A percentile compares a stretch with the other conserved stretches of the same genome.
These are phyloP conservation scores for Styela plicata DNA, from an alignment of 23 tunicate genomes.

Conservation along the genomic window DNA sequence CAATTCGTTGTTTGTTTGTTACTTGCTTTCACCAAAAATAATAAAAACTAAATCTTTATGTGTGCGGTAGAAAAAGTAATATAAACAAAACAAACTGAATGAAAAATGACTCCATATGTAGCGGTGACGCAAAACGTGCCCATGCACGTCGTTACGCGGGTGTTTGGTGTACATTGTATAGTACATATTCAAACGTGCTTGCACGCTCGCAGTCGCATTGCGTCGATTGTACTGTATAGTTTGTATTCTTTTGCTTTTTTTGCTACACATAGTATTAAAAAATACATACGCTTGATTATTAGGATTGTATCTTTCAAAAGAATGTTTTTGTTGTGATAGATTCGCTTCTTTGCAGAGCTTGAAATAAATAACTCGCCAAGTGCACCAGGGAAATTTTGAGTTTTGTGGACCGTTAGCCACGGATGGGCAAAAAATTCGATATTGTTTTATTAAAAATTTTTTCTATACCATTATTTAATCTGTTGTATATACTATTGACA, in stretches of 20 bases:
- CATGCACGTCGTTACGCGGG: background rate
- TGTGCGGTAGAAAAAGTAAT: background rate
- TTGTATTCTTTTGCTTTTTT: background rate
- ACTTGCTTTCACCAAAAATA: background rate
- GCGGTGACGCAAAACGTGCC: background rate
- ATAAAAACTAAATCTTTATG: background rate
- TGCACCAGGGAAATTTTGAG: too few species aligned
- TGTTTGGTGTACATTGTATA: background rate
- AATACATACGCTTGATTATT: background rate
- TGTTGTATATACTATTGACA: too few species aligned
- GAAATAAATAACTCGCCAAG: too few species aligned
- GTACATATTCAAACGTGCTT: background rate
- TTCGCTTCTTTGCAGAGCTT: too few species aligned
- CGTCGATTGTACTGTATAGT: background rate
- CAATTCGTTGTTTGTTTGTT: background rate
- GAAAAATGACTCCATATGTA: background rate
- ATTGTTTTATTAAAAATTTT: too few species aligned
- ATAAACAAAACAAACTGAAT: background rate
- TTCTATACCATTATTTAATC: too few species aligned
- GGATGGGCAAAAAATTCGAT: too few species aligned
- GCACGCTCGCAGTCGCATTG: background rate
- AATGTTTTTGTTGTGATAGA: too few species aligned
- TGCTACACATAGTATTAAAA: background rate
- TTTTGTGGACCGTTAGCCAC: too few species aligned
- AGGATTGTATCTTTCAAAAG: background rate